Evolutionary conservation across 2,888 invertebrate genomes (phyloP), one percentile per base, ranked within the genome.

Genomic region (Melanotus villosus): DNA sequence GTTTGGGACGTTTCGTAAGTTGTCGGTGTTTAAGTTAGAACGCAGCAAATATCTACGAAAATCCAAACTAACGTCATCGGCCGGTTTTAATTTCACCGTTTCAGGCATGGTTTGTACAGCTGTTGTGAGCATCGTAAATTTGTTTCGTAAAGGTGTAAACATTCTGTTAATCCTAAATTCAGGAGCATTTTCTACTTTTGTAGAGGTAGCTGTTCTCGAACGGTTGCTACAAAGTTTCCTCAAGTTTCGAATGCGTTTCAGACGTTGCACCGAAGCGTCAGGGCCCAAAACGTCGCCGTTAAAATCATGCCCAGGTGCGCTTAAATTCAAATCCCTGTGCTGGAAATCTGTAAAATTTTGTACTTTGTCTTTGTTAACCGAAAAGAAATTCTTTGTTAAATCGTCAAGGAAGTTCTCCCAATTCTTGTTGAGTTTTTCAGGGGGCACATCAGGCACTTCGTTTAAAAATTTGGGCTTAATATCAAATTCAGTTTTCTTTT

Each of bases 361-460:
- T 2, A 21, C 36, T 14, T 0, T n/a, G 9, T 38, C n/a, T 36
- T 32, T 52, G 2, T 54, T 60, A 21, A 60, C 18, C 10, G 7
- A 32, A 26, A 66, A 66, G 30, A 66, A 60, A n/a, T 36, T 32
- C 6, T 10, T 38, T 14, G 43, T 41, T 32, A 66, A 19, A 50
- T 52, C 23, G 9, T 47, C 57, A 1, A 66, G 36, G 12, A 66
- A 66, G n/a, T 16, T 30, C 4, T 66, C 14, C 59, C 60, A 60
- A 12, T 54, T 43, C 23, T 41, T 1, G 16, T 54, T 47, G 19
- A 66, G 10, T 21, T 38, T 45, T 14, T 30, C 21, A 10, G 38
- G 7, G 1, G 52, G 23, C n/a, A 50, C 18, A n/a, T 6, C n/a
- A 6, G 16, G 23, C n/a, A 16, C 9, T 3, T 12, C n/a, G 1